Base-by-base conservation (phyloP, 2,797 vertebrate genomes). In the Champsocephalus gunnari region DNA sequence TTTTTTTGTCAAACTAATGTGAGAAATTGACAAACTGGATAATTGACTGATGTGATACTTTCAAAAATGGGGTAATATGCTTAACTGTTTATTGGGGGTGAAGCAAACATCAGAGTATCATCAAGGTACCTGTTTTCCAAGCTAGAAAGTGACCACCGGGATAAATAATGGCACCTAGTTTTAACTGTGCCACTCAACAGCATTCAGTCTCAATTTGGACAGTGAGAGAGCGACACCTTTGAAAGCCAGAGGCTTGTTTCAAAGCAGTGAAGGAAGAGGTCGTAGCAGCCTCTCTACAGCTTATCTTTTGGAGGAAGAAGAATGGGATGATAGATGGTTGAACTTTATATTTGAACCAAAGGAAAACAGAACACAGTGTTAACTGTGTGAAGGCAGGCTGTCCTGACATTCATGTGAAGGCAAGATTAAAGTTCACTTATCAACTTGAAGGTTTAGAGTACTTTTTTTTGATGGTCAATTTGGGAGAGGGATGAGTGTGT, bases 181-280 rank as follows among this genome's bases (percentile, higher is more conserved):
- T 44, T 82, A 11, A 91, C 69, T 77, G 62, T 53, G 77, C 73
- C 82, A 78, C 66, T 87, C 71, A 48, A 74, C 63, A 71, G 67
- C 41, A 61, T 74, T 84, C 76, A 80, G 79, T 87, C 81, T 90
- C 73, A 83, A 80, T 88, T 84, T 91, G 78, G 81, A 84, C 74
- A 80, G 72, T 65, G 71, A 83, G 71, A 69, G 32, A 81, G 78
- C 65, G 66, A 65, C 75, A 80, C 63, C 79, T 77, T 79, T 86
- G 32, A 72, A 79, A 84, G 80, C 80, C 79, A 2, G 45, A 60
- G 83, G 88, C 83, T 79, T 63, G 64, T 88, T 84, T 77, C 51
- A 71, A 57, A 81, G 74, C 49, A 41, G 67, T 85, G 81, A 89
- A 85, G 87, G 88, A 88, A 11, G 84, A 83, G 85, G 62, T 64